phyloP scores from a whole-genome alignment of 2,888 invertebrate genomes.

The Masnerella sp. region DNA sequence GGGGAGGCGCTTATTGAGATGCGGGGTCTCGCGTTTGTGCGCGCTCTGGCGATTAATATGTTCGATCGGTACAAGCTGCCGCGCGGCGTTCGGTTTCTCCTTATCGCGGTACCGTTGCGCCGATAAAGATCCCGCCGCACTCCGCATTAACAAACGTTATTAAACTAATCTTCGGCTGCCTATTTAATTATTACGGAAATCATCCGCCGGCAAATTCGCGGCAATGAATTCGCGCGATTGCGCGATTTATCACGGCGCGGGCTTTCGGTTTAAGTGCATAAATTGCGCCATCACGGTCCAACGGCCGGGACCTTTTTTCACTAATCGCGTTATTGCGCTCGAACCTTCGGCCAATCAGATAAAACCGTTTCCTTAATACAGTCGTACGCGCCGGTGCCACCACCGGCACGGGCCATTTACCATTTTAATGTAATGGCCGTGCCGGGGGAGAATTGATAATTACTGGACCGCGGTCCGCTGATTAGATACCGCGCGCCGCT shows the following conservation, averaged over 20 bases:
- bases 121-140: slow-evolving; percentile 55
- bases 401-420: slow-evolving; percentile 15
- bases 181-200: slow-evolving; percentile 58
- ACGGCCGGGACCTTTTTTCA: slow-evolving; percentile 39
- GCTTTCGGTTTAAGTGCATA: slow-evolving; percentile 38
- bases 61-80: slow-evolving; percentile 65
- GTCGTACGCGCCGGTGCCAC: slow-evolving; percentile 19
- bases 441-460: slow-evolving; percentile 23
- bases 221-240: slow-evolving; percentile 51
- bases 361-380: slow-evolving; percentile 53
- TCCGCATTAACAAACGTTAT: slow-evolving; percentile 44
- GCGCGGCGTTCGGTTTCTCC: slow-evolving; percentile 46
- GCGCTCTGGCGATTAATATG: slow-evolving; percentile 64
- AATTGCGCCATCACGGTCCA: slow-evolving; percentile 51
- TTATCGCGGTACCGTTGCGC: slow-evolving; percentile 58
- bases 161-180: slow-evolving; percentile 50
- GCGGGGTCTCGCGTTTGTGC: slow-evolving; percentile 60
- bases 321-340: slow-evolving; percentile 50
- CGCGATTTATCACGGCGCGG: slow-evolving; percentile 44
- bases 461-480: slow-evolving; percentile 15
- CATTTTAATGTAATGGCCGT: slow-evolving; percentile 27
- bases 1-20: slow-evolving; percentile 68
- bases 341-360: slow-evolving; percentile 45
- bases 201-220: slow-evolving; percentile 41
- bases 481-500: slow-evolving; percentile 15